Evolutionary conservation across 2,113 vertebrate genomes (phyloP).

Genomic region (Raja brachyura): DNA sequence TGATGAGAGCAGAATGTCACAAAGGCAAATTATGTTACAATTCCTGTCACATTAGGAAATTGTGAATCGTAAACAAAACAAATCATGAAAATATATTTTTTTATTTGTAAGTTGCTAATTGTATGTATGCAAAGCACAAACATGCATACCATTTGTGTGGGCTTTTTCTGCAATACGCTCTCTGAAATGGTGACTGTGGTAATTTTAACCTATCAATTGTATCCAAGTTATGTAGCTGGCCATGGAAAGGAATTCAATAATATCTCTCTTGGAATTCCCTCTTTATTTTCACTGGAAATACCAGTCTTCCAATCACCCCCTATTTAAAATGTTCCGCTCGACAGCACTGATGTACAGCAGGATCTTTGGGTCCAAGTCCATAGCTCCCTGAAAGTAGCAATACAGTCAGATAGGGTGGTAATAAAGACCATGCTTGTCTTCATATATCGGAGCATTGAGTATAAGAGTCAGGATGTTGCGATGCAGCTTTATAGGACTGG

Average conservation of each 20-base stretch:
- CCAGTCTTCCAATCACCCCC: not conserved
- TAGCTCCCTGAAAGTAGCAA: too few species aligned
- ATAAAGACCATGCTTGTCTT: too few species aligned
- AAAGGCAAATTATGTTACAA: not conserved
- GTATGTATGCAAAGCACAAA: not conserved
- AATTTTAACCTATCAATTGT: not conserved
- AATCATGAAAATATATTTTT: not conserved
- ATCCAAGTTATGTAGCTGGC: not conserved
- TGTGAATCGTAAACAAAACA: not conserved
- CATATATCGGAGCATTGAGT: too few species aligned
- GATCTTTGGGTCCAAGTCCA: too few species aligned
- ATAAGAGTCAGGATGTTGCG: too few species aligned
- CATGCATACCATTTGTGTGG: not conserved
- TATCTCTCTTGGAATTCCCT: not conserved
- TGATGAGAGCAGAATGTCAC: not conserved
- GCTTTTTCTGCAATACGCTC: not conserved
- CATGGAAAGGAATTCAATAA: not conserved
- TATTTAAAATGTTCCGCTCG: too few species aligned
- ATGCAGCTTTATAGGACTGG: too few species aligned
- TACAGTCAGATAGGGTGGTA: too few species aligned
- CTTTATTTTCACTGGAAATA: not conserved
- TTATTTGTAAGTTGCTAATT: not conserved
- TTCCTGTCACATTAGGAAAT: not conserved
- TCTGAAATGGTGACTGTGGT: not conserved
- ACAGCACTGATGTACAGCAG: too few species aligned